Conservation (phyloP, 2,113 vertebrate genomes). For the Cygnus buccinator region DNA sequence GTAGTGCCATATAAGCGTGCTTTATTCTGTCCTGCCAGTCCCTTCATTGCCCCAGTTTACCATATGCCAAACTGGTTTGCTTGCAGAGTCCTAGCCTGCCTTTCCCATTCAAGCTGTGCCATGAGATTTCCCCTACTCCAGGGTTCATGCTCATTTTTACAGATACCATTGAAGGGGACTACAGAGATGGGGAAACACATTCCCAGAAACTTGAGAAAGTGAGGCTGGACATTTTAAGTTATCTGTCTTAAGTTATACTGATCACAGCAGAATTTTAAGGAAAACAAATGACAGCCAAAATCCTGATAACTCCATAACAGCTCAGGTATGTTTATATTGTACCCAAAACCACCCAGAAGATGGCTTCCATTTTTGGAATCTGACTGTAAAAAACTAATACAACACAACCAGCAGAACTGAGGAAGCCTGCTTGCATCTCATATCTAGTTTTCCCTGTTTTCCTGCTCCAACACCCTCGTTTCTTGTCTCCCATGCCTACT, state of each 20-base stretch:
- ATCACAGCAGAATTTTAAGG: background rate
- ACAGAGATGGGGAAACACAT: background rate
- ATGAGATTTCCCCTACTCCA: background rate
- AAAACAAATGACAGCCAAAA: background rate
- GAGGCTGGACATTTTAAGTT: background rate
- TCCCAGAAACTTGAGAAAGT: background rate
- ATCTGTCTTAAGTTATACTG: background rate
- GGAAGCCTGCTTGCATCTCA: background rate
- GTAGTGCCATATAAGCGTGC: fast-evolving
- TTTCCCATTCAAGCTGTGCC: background rate
- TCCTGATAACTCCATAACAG: background rate
- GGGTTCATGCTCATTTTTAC: background rate
- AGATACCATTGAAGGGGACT: background rate
- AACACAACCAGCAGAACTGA: background rate
- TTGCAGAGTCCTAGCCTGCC: background rate
- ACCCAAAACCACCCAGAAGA: background rate
- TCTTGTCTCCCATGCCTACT: fast-evolving
- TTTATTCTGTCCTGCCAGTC: background rate
- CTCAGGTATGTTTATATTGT: background rate
- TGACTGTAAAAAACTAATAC: background rate
- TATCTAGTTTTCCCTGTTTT: background rate
- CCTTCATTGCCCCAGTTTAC: background rate
- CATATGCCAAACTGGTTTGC: background rate
- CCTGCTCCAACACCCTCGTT: fast-evolving
- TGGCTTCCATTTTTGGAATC: background rate